Conservation (phyloP, 2,888 invertebrate species). For the Rhopalosiphum nymphaeae region DNA sequence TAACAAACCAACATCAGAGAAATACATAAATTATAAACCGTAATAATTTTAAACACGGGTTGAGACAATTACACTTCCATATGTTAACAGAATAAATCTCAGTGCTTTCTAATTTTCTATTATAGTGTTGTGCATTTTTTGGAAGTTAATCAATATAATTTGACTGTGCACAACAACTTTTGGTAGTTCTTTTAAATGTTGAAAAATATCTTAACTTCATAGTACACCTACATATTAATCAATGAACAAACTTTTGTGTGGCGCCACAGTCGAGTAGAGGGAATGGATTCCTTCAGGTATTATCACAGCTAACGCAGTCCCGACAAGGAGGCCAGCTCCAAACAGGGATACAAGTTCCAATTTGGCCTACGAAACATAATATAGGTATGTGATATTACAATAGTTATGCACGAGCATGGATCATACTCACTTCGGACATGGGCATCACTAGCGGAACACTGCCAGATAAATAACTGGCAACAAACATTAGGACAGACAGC, state of each 20-base stretch:
- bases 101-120: not conserved
- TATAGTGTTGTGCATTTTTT: not conserved
- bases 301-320: conserved; percentile 96
- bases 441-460: conserved; percentile 93
- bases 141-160: not conserved
- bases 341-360: conserved; percentile 93
- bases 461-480: conserved; percentile 96
- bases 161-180: not conserved
- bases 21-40: not conserved
- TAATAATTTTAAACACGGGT: not conserved
- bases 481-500: conserved; percentile 91
- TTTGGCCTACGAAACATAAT: conserved; percentile 81
- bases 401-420: not conserved
- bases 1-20: not conserved
- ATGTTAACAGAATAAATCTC: not conserved
- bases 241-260: conserved; percentile 55
- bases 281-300: conserved; percentile 98
- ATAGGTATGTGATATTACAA: conserved; percentile 57
- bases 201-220: not conserved
- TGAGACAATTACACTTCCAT: not conserved
- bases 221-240: not conserved
- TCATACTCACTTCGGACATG: conserved; percentile 87
- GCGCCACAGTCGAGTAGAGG: conserved; percentile 72
- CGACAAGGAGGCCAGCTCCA: conserved; percentile 96
- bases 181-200: not conserved